Percentiles rank a stretch among this genome's conserved stretches.
Evolutionary conservation across 1,140 invertebrate genomes (phyloP).

Genomic region (Trachelipus rathkii): DNA sequence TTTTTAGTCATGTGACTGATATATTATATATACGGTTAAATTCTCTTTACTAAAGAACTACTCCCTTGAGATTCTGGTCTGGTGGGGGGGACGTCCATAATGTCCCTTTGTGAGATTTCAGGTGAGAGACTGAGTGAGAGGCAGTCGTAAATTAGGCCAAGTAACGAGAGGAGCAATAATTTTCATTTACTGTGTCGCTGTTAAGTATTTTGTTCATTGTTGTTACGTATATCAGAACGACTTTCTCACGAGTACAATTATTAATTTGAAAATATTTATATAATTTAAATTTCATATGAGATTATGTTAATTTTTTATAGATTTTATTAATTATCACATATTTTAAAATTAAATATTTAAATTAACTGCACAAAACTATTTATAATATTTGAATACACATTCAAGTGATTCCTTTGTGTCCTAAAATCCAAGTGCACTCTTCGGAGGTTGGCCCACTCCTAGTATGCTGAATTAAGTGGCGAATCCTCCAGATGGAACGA

Average conservation of each 20-base stretch:
- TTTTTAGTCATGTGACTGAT: slow-evolving; percentile 28
- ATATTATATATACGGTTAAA: too few relatives aligned
- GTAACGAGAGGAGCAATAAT: too few relatives aligned
- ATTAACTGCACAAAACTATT: too few relatives aligned
- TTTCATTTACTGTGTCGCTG: too few relatives aligned
- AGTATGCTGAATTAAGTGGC: slow-evolving; percentile 41
- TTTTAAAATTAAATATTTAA: too few relatives aligned
- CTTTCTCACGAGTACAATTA: not conserved
- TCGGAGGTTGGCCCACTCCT: slow-evolving; percentile 39
- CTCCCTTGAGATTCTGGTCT: slow-evolving; percentile 25
- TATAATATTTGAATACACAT: not conserved
- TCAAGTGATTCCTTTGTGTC: slow-evolving; percentile 35
- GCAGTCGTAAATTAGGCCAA: not conserved
- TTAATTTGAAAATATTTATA: not conserved
- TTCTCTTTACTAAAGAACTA: slow-evolving; percentile 36
- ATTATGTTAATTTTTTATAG: not conserved
- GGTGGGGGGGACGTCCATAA: slow-evolving; percentile 14
- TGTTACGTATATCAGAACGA: too few relatives aligned
- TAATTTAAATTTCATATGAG: not conserved
- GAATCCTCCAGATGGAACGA: slow-evolving; percentile 35
- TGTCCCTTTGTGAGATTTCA: slow-evolving; percentile 17
- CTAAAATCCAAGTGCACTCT: slow-evolving; percentile 39
- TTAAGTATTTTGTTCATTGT: too few relatives aligned
- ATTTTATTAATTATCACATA: too few relatives aligned
- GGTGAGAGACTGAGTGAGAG: slow-evolving; percentile 33